phyloP scores from a whole-genome alignment of 1,140 invertebrate species.

The Reticulitermes speratus region DNA sequence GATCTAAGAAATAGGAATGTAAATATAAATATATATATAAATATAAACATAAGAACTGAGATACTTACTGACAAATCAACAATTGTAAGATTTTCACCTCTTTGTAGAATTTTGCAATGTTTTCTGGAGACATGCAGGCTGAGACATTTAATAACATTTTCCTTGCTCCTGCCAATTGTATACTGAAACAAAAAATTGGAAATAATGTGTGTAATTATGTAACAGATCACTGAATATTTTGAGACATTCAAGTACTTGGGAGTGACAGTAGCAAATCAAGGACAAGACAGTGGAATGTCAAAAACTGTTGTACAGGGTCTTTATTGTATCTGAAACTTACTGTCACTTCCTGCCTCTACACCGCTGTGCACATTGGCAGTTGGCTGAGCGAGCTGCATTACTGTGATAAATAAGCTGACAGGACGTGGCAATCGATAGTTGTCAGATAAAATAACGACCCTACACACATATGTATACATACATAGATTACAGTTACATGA shows the following conservation, averaged over 20 bases:
- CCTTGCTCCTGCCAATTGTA: background rate
- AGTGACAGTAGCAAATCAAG: background rate
- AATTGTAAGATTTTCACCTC: background rate
- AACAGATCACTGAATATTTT: background rate
- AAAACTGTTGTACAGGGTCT: background rate
- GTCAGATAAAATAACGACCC: too few relatives aligned
- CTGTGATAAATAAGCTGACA: too few relatives aligned
- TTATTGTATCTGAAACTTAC: too few relatives aligned
- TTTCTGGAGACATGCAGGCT: background rate
- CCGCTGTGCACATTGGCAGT: too few relatives aligned
- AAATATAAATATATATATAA: background rate
- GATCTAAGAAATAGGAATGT: background rate
- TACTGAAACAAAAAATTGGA: background rate
- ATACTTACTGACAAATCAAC: background rate
- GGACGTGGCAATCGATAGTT: too few relatives aligned
- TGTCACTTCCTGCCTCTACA: too few relatives aligned
- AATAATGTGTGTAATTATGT: background rate
- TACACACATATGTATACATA: too few relatives aligned
- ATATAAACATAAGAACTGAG: background rate
- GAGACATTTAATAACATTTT: background rate
- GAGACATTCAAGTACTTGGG: background rate
- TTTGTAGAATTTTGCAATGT: background rate
- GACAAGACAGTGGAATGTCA: background rate
- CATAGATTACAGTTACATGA: too few relatives aligned
- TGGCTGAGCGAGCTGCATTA: too few relatives aligned